Evolutionary conservation across 2,113 vertebrate genomes (phyloP), one percentile per base, ranked within the genome.

Genomic region (Toxotes jaculatrix): DNA sequence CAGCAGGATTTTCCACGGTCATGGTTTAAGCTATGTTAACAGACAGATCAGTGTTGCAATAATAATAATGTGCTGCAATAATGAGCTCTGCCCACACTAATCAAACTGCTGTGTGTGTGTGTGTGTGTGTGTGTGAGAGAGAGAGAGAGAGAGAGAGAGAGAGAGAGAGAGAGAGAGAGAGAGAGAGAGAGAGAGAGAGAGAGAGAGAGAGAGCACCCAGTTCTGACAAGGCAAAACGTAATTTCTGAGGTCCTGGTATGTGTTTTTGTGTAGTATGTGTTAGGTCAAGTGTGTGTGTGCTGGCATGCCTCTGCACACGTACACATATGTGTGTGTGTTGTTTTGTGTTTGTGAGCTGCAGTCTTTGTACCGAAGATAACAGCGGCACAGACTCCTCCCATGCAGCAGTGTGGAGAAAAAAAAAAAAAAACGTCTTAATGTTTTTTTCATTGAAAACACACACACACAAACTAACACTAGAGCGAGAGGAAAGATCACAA

Each of bases 291-390:
- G 16, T 70, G 64, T 27, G 57, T 69, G 31, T n/a, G n/a, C 43
- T 34, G 14, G 13, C 53, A 14, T 43, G 56, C 55, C 27, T 51
- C 19, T 60, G 14, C 6, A n/a, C 57, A 69, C 17, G 56, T 74
- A 61, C 9, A 23, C 61, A 36, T 43, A 45, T 66, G 67, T 62
- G 34, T 72, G 32, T 71, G 47, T 49, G 43, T 70, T 21, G 40
- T 69, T 69, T 42, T 49, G 31, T 64, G 71, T 40, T 38, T 63
- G 17, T 23, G 53, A 17, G 21, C 32, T 64, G 59, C 47, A 74
- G 55, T 62, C 51, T 73, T 80, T 74, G n/a, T 42, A 49, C 34
- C 49, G 60, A 53, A 71, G 80, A 76, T 76, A 82, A 76, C 63
- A 77, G 69, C n/a, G 19, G 38, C 60, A 36, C 21, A 3, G 53